Evolutionary conservation across 2,797 vertebrate genomes (phyloP).

Genomic region (Mus spretus): DNA sequence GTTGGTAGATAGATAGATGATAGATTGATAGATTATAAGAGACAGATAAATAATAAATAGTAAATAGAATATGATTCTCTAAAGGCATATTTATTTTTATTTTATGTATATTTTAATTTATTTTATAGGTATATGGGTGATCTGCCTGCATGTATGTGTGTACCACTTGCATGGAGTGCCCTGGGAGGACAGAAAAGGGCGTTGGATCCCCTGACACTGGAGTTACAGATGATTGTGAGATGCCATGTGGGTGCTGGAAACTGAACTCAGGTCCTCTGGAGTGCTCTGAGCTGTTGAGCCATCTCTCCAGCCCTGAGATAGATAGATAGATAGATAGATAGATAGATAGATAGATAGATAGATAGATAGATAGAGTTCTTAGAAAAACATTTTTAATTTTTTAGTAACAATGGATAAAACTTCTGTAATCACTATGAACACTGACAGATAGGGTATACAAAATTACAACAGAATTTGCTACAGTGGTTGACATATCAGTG

Average conservation of each 20-base stretch:
- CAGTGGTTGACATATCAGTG: not conserved
- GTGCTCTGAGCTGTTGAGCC: not conserved
- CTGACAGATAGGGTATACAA: not conserved
- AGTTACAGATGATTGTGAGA: not conserved
- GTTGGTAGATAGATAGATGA: not conserved
- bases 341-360: too few species aligned
- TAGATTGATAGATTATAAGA: too few species aligned
- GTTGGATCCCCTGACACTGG: not conserved
- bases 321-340: too few species aligned
- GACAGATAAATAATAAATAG: not conserved
- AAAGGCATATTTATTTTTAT: not conserved
- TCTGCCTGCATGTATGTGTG: not conserved
- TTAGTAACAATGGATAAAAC: not conserved
- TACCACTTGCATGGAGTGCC: not conserved
- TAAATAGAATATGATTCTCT: not conserved
- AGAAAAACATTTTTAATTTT: not conserved
- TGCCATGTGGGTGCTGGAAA: not conserved
- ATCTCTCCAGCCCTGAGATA: not conserved
- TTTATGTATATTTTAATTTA: not conserved
- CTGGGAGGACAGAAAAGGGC: too few species aligned
- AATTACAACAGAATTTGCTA: constrained; percentile 17
- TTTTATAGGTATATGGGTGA: not conserved
- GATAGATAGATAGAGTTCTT: not conserved
- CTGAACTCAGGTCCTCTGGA: not conserved
- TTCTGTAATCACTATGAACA: constrained; percentile 11